Evolutionary conservation across 2,888 invertebrate species (phyloP).

Genomic region (Stenchaetothrips biformis): DNA sequence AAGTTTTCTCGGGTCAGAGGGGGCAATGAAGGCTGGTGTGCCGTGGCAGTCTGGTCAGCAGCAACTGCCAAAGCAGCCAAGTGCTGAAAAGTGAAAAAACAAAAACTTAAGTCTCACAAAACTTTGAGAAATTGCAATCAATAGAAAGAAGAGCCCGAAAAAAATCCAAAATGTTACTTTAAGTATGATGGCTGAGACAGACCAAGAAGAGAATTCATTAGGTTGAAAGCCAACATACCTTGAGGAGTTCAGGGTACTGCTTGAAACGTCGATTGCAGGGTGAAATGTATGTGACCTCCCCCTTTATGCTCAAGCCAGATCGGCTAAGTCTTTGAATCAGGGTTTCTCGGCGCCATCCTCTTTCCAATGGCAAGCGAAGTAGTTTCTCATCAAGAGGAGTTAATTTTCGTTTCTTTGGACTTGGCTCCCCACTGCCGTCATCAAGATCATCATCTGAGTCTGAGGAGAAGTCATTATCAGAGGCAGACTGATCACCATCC

Average conservation of each 20-base stretch:
- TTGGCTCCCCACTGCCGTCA: conserved; percentile 1
- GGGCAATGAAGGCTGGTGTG: conserved; percentile 2
- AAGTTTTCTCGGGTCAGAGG: conserved; percentile 76
- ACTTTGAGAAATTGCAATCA: conserved; percentile 5
- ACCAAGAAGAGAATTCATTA: conserved; percentile 19
- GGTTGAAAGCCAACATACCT: conserved; percentile 44
- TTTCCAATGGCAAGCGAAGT: conserved; percentile 59
- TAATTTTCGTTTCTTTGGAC: conserved; percentile 35
- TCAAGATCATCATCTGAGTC: conserved; percentile 3
- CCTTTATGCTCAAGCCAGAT: conserved; percentile 72
- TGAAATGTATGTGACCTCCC: conserved; percentile 86
- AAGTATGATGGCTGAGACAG: background rate
- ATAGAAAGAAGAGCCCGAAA: background rate
- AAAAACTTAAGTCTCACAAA: conserved; percentile 24
- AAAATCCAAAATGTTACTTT: background rate
- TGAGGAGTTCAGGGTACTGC: conserved; percentile 56
- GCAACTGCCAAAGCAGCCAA: conserved; percentile 62
- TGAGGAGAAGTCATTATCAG: background rate
- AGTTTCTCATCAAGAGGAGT: conserved; percentile 51
- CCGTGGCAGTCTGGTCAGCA: conserved; percentile 44
- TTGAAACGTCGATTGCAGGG: conserved; percentile 61
- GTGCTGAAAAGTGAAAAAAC: conserved; percentile 54
- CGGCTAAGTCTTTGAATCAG: conserved; percentile 81
- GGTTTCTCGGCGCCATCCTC: conserved; percentile 91
- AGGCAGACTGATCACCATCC: background rate